phyloP scores from a whole-genome alignment of 2,888 invertebrate species.

The Biston stratarius region DNA sequence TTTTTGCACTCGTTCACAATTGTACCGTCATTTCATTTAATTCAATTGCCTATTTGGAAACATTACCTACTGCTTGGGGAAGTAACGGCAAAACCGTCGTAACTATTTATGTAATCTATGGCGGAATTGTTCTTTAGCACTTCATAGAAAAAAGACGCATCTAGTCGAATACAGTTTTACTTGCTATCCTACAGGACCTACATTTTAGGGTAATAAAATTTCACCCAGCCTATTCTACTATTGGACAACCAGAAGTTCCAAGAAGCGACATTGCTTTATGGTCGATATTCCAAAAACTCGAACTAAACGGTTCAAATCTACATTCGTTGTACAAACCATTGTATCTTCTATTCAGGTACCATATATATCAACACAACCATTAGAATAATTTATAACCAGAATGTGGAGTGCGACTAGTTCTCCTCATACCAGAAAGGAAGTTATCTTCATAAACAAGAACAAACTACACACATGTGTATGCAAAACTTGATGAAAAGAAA shows the following conservation, averaged over 20 bases:
- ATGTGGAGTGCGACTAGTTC: too few species aligned
- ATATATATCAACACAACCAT: too few species aligned
- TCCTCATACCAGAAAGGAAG: constrained; percentile 9
- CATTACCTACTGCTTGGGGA: constrained; percentile 17
- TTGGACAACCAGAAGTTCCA: too few species aligned
- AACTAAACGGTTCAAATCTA: too few species aligned
- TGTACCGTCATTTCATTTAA: constrained; percentile 41
- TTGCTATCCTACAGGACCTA: too few species aligned
- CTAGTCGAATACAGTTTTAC: neutral
- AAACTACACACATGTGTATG: constrained; percentile 24
- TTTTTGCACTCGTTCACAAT: constrained; percentile 35
- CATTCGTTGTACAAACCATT: too few species aligned
- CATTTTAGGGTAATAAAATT: too few species aligned
- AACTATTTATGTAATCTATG: constrained; percentile 14
- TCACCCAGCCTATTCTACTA: too few species aligned
- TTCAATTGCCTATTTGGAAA: constrained; percentile 35
- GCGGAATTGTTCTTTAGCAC: constrained; percentile 3
- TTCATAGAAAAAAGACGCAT: neutral
- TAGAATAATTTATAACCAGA: too few species aligned
- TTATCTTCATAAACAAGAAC: constrained; percentile 33
- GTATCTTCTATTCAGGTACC: too few species aligned
- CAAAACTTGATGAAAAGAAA: constrained; percentile 29
- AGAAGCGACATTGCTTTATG: too few species aligned
- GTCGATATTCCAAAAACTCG: too few species aligned
- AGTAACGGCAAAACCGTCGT: neutral